Conservation (phyloP, 2,113 vertebrate genomes). For the Pelusios castaneus region DNA sequence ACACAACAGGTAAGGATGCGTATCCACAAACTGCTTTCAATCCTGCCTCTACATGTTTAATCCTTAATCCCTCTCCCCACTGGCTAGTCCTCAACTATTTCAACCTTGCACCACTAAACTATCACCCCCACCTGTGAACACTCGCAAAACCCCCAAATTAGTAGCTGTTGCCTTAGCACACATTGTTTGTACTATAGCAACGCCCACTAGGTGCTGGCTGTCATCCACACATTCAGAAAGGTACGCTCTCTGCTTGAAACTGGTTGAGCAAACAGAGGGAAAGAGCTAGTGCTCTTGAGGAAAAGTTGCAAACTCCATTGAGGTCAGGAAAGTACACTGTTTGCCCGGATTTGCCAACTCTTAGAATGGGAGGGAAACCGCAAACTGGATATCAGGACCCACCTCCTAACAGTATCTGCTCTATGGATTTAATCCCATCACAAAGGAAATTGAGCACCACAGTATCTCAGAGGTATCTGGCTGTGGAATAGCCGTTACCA, state of each 20-base stretch:
- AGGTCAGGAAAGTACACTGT: background rate
- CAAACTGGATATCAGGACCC: background rate
- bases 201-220: background rate
- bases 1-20: background rate
- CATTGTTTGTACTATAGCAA: background rate
- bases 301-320: background rate
- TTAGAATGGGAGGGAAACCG: background rate
- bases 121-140: background rate
- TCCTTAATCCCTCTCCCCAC: background rate
- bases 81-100: background rate
- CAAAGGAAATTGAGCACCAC: background rate
- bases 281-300: background rate
- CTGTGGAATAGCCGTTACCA: background rate
- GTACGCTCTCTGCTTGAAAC: background rate
- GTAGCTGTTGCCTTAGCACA: background rate
- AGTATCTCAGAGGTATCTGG: background rate
- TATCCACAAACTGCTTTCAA: background rate
- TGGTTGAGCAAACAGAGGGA: background rate
- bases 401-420: background rate
- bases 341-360: background rate
- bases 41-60: background rate
- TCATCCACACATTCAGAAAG: background rate
- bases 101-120: background rate
- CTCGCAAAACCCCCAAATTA: background rate
- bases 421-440: accelerated